Base-by-base conservation (phyloP, 2,113 vertebrate species). In the Bujurquina vittata region DNA sequence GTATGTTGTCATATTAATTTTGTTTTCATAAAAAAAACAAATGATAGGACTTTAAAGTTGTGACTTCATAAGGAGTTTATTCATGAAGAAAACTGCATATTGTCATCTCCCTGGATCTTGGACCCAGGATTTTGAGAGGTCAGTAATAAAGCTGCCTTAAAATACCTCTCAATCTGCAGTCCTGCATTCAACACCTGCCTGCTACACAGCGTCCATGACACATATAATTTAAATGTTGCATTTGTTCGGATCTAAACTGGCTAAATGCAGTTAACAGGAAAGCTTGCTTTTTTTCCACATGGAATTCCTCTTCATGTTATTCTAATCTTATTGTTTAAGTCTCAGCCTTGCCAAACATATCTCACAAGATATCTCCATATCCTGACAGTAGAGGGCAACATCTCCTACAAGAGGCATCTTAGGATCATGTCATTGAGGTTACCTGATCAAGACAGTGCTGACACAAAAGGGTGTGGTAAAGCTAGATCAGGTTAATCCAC, bases 401-500 rank as follows among this genome's bases (percentile, higher is more conserved):
- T 17, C 8, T 14, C 22, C 20, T 3, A 59, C 40, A 77, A 43
- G 20, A 59, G 20, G 7, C 29, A 29, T 10, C 2, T 9, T 12
- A 2, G 10, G 35, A 56, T 76, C 10, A 33, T 35, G 43, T 72
- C 31, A 72, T 31, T 72, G 20, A 3, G 26, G 31, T 43, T 56
- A 20, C n/a, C 14, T 23, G 37, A 52, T 62, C 5, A 61, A 56
- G 17, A 57, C 1, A 0, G 2, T 18, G 33, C 10, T 23, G 1
- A 26, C 58, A 35, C 5, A 52, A 54, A 59, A 35, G 31, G 20
- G 52, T 31, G 17, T 81, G 67, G 18, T 23, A 43, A 80, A 80
- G 11, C 33, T 56, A 83, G 37, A 62, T 60, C 14, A 73, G 23
- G 33, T 33, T 40, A 87, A 83, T 78, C 65, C 63, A 74, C 4